Evolutionary conservation across 1,140 invertebrate genomes (phyloP), one percentile per base, ranked within the genome.

Genomic region (Hyles vespertilio): DNA sequence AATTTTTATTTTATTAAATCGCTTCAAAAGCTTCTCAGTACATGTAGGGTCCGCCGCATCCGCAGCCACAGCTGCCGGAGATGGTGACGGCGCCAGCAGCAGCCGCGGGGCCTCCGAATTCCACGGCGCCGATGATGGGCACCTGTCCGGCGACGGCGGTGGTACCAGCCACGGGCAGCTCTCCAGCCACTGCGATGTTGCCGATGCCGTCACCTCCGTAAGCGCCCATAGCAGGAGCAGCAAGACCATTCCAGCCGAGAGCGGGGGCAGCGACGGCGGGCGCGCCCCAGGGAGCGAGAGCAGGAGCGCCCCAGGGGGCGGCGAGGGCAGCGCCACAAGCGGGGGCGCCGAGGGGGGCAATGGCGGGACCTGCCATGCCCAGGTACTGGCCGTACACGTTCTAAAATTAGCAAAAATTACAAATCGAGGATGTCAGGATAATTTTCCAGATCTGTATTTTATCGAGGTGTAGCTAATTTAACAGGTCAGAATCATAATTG

Each of bases 91-190:
- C 51, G 4, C 51, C 51, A 11, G 9, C 10, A 6, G 51, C 51
- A 7, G 33, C 8, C 7, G 52, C 52, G 36, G 36, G 34, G 4
- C 52, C 52, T 5, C 36, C 33, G 32, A 43, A 32, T 32, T 61
- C 59, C 22, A 53, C 60, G 44, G 55, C 22, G 22, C 51, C 50
- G 9, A 48, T 48, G n/a, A 56, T 56, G 32, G 44, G 22, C 22
- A 56, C 44, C 22, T 34, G 54, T 32, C 54, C 54, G 9, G 32
- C 54, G 9, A 56, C 44, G 10, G 33, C 54, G 32, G 54, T 48
- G 22, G 22, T 34, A 56, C 54, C 54, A 12, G 44, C 53, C 2
- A 61, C 59, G 46, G 59, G 53, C 45, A 58, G 48, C 47, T 61
- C 52, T 9, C 59, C 59, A 5, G 32, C 47, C 3, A 61, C 47